Percentiles rank a stretch among this genome's conserved stretches.
These are phyloP conservation scores for Ormia ochracea DNA, from an alignment of 2,888 invertebrate genomes.

Conservation along the genomic window DNA sequence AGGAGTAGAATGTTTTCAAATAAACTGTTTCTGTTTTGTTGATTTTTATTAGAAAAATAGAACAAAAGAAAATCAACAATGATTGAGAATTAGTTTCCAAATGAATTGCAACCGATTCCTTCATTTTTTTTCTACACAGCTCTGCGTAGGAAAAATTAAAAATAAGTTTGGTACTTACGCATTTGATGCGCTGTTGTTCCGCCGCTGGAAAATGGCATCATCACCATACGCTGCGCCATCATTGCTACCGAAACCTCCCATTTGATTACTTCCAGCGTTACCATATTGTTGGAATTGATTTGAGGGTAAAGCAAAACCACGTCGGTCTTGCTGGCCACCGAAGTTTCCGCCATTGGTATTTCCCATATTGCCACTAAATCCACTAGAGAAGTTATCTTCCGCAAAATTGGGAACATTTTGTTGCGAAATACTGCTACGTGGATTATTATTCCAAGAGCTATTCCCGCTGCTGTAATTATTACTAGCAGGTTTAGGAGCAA, in stretches of 20 bases:
- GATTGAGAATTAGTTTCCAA: neutral
- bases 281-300: constrained; percentile 64
- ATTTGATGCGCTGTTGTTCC: constrained; percentile 66
- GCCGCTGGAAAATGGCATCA: constrained; percentile 78
- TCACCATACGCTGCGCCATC: constrained; percentile 17
- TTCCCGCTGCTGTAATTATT: constrained; percentile 42
- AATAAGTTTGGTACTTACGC: constrained; percentile 63
- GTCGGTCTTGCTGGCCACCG: constrained; percentile 71
- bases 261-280: constrained; percentile 55
- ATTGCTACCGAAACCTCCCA: constrained; percentile 74
- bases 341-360: constrained; percentile 56
- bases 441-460: constrained; percentile 56
- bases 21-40: no score
- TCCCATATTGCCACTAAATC: constrained; percentile 65
- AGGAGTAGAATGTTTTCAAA: no score
- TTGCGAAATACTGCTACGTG: constrained; percentile 46
- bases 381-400: constrained; percentile 61
- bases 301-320: constrained; percentile 73
- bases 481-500: constrained; percentile 28
- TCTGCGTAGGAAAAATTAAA: no score
- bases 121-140: no score
- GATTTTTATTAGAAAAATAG: no score
- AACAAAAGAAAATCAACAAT: no score
- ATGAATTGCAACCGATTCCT: no score
- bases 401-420: constrained; percentile 68